Evolutionary conservation across 2,888 invertebrate species (phyloP), one percentile per base, ranked within the genome.

Genomic region (Orthonychiurus folsomi): DNA sequence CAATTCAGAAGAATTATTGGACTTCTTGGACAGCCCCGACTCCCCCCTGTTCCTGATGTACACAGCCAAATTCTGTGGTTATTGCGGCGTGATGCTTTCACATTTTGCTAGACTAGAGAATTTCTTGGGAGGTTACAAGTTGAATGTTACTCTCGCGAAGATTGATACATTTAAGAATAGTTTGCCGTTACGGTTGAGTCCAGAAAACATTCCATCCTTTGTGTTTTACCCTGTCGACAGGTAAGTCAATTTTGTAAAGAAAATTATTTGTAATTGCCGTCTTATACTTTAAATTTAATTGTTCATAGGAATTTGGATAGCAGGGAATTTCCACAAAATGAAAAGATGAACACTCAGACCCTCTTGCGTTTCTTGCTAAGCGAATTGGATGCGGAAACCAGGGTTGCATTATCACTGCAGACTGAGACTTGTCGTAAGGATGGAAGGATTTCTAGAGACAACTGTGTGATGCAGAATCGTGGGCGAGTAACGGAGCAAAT

Each of bases 1-100:
- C 20, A 47, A 59, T 21, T 65, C 69, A 1, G 56, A 52, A 23
- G 67, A 68, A 53, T 61, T 70, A 18, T n/a, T 65, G 12, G 52
- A 61, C 21, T 66, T 62, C 57, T 20, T 70, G 5, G 52, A 60
- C 15, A 53, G 23, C 23, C n/a, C n/a, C n/a, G n/a, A n/a, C n/a
- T 18, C 55, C 12, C 65, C 71, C 9, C 56, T 71, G 0, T 59
- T 72, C 3, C 59, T 72, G 0, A 55, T 72, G 56, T 72, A 64
- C 55, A 69, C 72, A 3, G 69, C 72, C 9, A 63, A 66, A 23
- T 72, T 69, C 55, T 72, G 72, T 62, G 72, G 72, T 9, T 69
- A 63, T 25, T 72, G 72, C 62, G 66, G 66, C 1, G 55, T 71
- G 3, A 64, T 65, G 21, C 56, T 71, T 24, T 60, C 69, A 0